These are phyloP conservation scores for Laticauda colubrina DNA, from an alignment of 2,113 vertebrate genomes.

Conservation along the genomic window DNA sequence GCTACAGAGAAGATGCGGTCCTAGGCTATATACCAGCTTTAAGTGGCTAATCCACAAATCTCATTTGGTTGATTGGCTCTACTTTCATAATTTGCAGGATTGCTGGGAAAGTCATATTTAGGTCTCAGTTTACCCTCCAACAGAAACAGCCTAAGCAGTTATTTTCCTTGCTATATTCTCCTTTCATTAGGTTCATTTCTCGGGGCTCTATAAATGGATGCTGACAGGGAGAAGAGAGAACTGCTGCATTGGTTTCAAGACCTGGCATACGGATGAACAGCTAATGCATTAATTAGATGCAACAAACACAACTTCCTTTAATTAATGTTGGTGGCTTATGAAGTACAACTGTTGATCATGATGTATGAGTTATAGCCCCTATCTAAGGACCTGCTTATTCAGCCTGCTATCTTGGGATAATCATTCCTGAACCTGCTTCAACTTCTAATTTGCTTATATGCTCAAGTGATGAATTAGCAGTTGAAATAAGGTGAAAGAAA, in stretches of 20 bases:
- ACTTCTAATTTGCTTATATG: conserved; percentile 11
- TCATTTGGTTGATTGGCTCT: conserved; percentile 61
- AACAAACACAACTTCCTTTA: conserved; percentile 26
- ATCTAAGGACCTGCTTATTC: conserved; percentile 18
- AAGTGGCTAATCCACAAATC: conserved; percentile 66
- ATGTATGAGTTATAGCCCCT: conserved; percentile 10
- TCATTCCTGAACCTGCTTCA: conserved; percentile 15
- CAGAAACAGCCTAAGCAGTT: background rate
- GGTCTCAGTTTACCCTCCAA: background rate
- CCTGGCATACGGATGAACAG: background rate
- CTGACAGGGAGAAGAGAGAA: background rate
- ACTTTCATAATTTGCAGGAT: conserved; percentile 48
- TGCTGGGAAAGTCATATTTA: conserved; percentile 21
- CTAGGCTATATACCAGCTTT: conserved; percentile 48
- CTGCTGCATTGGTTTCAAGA: background rate
- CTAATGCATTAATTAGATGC: conserved; percentile 3
- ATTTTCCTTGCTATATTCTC: background rate
- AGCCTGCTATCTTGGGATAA: conserved; percentile 20
- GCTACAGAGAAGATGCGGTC: too few species aligned
- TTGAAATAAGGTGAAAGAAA: background rate
- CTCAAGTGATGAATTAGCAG: conserved; percentile 26
- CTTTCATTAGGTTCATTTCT: background rate
- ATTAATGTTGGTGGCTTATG: conserved; percentile 29
- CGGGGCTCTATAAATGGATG: background rate
- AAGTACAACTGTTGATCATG: conserved; percentile 1